Evolutionary conservation across 2,113 vertebrate species (phyloP), one percentile per base, ranked within the genome.

Genomic region (Seriola aureovittata): DNA sequence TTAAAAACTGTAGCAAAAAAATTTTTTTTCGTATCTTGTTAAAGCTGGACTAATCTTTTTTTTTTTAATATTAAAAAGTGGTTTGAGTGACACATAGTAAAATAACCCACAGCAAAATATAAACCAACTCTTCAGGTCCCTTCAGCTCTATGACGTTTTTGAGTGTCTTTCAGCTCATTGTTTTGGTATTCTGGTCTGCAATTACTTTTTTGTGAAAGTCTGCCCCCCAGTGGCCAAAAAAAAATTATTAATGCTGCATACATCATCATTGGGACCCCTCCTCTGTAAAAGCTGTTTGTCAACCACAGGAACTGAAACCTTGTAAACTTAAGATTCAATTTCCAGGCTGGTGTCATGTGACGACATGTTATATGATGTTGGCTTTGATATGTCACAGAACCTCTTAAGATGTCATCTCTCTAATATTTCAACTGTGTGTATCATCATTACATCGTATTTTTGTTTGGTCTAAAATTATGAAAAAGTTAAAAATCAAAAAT

Each of bases 311-410:
- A 71, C 57, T 42, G 40, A 76, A 69, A 60, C 58, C 52, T 70
- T 57, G 59, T 85, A 74, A 83, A 83, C 72, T 52, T 38, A 66
- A 29, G 23, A 59, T 73, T 73, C 57, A 55, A 67, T 78, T 82
- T 82, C n/a, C 71, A 14, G 58, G 42, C 42, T 59, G 19, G 25
- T 80, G 62, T 65, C 58, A 70, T 32, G 29, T 58, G 52, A 74
- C 32, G 42, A 38, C 46, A 68, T 44, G 55, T 8, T 74, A 50
- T 40, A 67, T 64, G n/a, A 52, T 68, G 21, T 36, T 8, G 66
- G 34, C 29, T 80, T 69, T 81, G 59, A 78, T 42, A 69, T 69
- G 46, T 38, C n/a, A 67, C 42, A 48, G 8, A 38, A 52, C 7
- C 13, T 46, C 0, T 42, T 32, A 60, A 60, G 17, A 32, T 40